Evolutionary conservation across 2,888 invertebrate genomes (phyloP).

Genomic region (Netelia melanura): DNA sequence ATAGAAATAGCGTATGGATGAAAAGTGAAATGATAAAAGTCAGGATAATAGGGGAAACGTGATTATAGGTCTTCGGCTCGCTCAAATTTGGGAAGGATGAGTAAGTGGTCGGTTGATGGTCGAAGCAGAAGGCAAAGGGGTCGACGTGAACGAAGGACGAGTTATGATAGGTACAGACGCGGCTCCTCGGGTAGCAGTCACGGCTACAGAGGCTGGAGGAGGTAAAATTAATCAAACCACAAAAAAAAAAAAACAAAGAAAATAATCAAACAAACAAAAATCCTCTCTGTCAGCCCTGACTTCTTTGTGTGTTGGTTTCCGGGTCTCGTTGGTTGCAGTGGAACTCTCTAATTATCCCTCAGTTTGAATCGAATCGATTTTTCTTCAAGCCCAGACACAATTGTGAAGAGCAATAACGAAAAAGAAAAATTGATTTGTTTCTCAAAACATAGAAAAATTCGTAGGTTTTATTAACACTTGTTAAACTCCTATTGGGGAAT

Average conservation of each 20-base stretch:
- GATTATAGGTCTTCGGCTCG: conserved; percentile 80
- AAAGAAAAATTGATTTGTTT: not conserved
- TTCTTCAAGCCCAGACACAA: not conserved
- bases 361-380: not conserved
- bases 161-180: conserved; percentile 77
- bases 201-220: conserved; percentile 77
- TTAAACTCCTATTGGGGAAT: too few relatives aligned
- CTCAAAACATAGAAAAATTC: not conserved
- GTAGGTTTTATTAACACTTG: too few relatives aligned
- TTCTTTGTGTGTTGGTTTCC: not conserved
- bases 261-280: conserved; percentile 10
- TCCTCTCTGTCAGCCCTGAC: not conserved
- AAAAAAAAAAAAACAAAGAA: not conserved
- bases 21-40: conserved; percentile 31
- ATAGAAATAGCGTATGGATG: not conserved
- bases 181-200: conserved; percentile 76
- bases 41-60: conserved; percentile 65
- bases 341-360: not conserved
- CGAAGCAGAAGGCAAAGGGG: conserved; percentile 68
- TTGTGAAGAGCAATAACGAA: not conserved
- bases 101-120: conserved; percentile 75
- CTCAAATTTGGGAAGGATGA: conserved; percentile 78
- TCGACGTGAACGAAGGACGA: conserved; percentile 72
- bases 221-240: conserved; percentile 73
- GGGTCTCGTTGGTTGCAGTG: not conserved